Evolutionary conservation across 2,113 vertebrate genomes (phyloP), one percentile per base, ranked within the genome.

Genomic region (Planiliza haematocheilus): DNA sequence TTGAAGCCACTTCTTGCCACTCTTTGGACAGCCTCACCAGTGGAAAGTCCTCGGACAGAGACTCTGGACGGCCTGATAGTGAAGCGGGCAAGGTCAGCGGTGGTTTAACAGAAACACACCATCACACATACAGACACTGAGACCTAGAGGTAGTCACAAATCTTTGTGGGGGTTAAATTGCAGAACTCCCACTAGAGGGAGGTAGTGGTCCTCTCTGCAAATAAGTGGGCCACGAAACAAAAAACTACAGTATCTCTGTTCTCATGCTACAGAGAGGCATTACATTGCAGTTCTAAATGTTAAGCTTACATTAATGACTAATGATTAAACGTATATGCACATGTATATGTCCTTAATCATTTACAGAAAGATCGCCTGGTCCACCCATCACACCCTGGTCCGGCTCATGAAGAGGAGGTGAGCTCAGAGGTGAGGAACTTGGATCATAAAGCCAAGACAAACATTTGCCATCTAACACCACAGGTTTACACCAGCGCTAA

Each of bases 21-120:
- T 98, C 97, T 1, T 75, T 99, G 86, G 97, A 99, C 93, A 98
- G 97, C 90, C 93, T 95, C 43, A 94, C 96, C 88, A 99, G 96
- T 0, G 96, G 96, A 38, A 97, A 94, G 17, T 98, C 97, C 0
- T 99, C 97, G 0, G 97, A 99, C 90, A 89, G 94, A 30, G 97
- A 99, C 45, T 96, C 96, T 0, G 75, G 88, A 50, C 94, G 88
- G 14, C 96, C 89, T 6, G 97, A 99, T 7, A 89, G 85, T 0
- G 96, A 97, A 39, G 93, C 93, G 3, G 91, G 93, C 48, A 94
- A 92, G 90, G 93, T 94, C 12, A 70, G 89, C 55, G 16, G 17
- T 5, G 3, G 10, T 45, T 56, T 5, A 38, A 30, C 12, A 51
- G 4, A 51, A 74, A 34, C 14, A 18, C 55, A 49, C 6, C 4